A percentile compares a stretch with the other conserved stretches of the same genome.
phyloP scores from a whole-genome alignment of 1,140 invertebrate species.

The Stegodyphus dumicola region DNA sequence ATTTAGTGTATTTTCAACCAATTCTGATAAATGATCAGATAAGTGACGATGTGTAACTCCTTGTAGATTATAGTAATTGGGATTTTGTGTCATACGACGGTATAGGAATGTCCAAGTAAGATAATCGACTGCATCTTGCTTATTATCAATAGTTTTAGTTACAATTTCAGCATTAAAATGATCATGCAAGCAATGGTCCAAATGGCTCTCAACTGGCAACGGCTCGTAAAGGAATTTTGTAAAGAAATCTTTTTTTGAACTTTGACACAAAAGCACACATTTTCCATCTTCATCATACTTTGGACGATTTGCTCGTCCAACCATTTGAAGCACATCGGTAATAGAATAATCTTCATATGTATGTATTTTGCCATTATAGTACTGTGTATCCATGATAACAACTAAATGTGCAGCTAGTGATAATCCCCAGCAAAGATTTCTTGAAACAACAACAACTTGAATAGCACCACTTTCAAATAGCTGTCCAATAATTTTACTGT shows the following conservation, averaged over 20 bases:
- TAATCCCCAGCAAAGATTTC: constrained; percentile 92
- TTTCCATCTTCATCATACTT: constrained; percentile 93
- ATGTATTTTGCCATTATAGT: constrained; percentile 92
- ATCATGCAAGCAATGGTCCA: constrained; percentile 97
- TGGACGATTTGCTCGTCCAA: constrained; percentile 91
- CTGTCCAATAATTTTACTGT: constrained; percentile 90
- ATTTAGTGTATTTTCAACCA: constrained; percentile 95
- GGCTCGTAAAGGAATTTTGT: constrained; percentile 99
- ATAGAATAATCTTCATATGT: constrained; percentile 97
- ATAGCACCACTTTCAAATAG: constrained; percentile 93
- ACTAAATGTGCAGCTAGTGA: constrained; percentile 90
- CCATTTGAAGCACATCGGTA: constrained; percentile 97
- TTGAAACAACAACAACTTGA: constrained; percentile 90
- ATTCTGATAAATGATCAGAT: constrained; percentile 97
- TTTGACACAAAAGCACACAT: constrained; percentile 96
- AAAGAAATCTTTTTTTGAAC: constrained; percentile 98
- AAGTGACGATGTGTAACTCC: constrained; percentile 93
- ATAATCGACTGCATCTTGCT: constrained; percentile 99
- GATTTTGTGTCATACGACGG: constrained; percentile 96
- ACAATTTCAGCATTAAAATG: constrained; percentile 99
- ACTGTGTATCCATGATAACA: constrained; percentile 97
- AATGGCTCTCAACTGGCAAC: constrained; percentile 95
- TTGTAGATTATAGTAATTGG: constrained; percentile 99
- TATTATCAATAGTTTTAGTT: constrained; percentile 99
- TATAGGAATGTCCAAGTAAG: constrained; percentile 99